These are phyloP conservation scores for Notospermus geniculatus DNA, from an alignment of 1,140 invertebrate species.

Conservation along the genomic window DNA sequence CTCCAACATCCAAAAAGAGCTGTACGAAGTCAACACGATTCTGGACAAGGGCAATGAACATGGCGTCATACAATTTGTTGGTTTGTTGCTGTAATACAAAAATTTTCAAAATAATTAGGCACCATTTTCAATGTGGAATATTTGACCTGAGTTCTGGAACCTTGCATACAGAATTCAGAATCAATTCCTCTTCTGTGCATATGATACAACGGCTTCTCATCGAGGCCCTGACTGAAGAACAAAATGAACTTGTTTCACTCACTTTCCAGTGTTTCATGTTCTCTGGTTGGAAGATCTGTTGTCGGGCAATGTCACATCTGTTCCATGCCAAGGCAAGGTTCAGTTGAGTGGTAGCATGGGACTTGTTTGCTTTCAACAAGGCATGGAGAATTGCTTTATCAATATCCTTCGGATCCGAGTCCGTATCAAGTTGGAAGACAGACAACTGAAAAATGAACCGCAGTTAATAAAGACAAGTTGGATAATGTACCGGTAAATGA, in stretches of 20 bases:
- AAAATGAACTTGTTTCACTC: too few relatives aligned
- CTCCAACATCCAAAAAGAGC: slow-evolving; percentile 48
- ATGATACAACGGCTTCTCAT: too few relatives aligned
- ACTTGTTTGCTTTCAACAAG: slow-evolving; percentile 50
- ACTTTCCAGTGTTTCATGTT: slow-evolving; percentile 42
- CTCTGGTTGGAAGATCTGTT: slow-evolving; percentile 47
- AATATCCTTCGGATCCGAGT: slow-evolving; percentile 38
- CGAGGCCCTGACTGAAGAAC: too few relatives aligned
- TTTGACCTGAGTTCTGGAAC: not conserved
- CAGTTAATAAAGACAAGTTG: too few relatives aligned
- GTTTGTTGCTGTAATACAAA: too few relatives aligned
- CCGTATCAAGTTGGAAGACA: slow-evolving; percentile 4
- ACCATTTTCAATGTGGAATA: slow-evolving; percentile 13
- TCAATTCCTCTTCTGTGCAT: too few relatives aligned
- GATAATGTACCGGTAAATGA: too few relatives aligned
- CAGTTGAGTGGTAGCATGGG: slow-evolving; percentile 43
- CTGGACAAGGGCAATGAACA: slow-evolving; percentile 49
- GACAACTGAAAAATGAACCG: not conserved
- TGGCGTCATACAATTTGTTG: slow-evolving; percentile 39
- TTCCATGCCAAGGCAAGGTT: slow-evolving; percentile 51
- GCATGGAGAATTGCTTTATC: slow-evolving; percentile 54
- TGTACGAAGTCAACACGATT: slow-evolving; percentile 49
- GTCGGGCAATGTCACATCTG: slow-evolving; percentile 47
- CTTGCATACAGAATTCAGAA: too few relatives aligned
- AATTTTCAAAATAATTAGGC: too few relatives aligned